These are phyloP conservation scores for Drosophila nigricruria DNA, from an alignment of 2,888 invertebrate genomes.

Conservation along the genomic window DNA sequence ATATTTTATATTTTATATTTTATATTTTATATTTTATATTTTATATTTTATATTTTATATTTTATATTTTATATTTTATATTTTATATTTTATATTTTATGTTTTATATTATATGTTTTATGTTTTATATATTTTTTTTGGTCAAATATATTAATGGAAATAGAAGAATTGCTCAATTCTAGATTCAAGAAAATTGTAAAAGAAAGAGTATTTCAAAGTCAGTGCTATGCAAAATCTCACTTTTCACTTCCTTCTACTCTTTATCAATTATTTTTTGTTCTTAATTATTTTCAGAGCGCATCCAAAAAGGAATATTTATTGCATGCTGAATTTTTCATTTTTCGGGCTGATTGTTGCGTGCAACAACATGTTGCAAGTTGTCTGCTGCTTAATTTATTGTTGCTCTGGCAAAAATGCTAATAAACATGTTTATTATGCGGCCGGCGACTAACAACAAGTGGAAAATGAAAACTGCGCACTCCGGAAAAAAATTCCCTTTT, in stretches of 20 bases:
- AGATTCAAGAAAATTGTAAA: no score
- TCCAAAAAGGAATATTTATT: slow-evolving; percentile 52
- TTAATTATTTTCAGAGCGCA: slow-evolving; percentile 52
- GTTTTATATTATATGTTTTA: no score
- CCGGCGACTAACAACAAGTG: slow-evolving; percentile 39
- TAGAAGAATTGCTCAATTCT: no score
- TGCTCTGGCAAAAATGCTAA: slow-evolving; percentile 71
- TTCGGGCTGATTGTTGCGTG: slow-evolving; percentile 70
- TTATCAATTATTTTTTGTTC: slow-evolving; percentile 23
- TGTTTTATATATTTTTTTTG: no score
- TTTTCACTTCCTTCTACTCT: slow-evolving; percentile 2
- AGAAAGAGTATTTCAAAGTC: slow-evolving; percentile 32
- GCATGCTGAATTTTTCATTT: slow-evolving; percentile 62
- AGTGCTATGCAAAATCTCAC: not conserved
- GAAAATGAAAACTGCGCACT: slow-evolving; percentile 39
- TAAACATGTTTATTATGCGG: slow-evolving; percentile 80
- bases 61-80: no score
- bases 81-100: no score
- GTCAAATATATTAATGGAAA: no score
- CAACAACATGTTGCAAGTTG: slow-evolving; percentile 77
- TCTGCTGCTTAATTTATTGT: slow-evolving; percentile 71
- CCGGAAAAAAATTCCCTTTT: slow-evolving; percentile 40
- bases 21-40: no score
- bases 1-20: no score
- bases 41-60: no score